phyloP scores from a whole-genome alignment of 64 coral and sea anemone genomes.

The Acropora yongei region DNA sequence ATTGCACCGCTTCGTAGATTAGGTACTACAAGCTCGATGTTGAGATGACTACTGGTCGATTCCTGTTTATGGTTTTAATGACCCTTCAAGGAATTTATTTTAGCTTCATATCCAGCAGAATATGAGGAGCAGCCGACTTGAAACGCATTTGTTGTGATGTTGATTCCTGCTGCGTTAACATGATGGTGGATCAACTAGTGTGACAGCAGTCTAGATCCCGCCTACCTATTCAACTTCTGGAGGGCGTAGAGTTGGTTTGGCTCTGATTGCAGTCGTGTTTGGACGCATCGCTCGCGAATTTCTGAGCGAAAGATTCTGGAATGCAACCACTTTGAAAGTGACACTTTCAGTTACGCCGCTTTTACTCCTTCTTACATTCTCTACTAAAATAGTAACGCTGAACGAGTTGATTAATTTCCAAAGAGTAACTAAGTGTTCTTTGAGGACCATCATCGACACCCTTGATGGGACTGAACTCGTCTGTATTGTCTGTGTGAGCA shows the following conservation, averaged over 20 bases:
- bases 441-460: neutral
- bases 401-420: neutral
- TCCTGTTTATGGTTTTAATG: constrained; percentile 1
- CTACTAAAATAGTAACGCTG: neutral
- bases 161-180: neutral
- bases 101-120: neutral
- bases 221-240: neutral
- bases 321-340: constrained; percentile 22
- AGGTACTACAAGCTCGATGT: neutral
- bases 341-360: constrained; percentile 11
- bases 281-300: neutral
- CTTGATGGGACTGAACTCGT: constrained; percentile 26
- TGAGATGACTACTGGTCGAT: neutral
- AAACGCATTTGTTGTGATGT: neutral
- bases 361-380: neutral
- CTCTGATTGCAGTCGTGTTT: neutral
- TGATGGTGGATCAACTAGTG: neutral
- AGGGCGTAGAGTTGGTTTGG: constrained; percentile 4
- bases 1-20: too few species aligned
- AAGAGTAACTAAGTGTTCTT: neutral
- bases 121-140: neutral
- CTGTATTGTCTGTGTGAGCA: neutral
- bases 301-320: constrained; percentile 14
- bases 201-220: neutral
- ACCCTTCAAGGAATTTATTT: neutral